Evolutionary conservation across 1,140 invertebrate genomes (phyloP).

Genomic region (Lucilia sericata): DNA sequence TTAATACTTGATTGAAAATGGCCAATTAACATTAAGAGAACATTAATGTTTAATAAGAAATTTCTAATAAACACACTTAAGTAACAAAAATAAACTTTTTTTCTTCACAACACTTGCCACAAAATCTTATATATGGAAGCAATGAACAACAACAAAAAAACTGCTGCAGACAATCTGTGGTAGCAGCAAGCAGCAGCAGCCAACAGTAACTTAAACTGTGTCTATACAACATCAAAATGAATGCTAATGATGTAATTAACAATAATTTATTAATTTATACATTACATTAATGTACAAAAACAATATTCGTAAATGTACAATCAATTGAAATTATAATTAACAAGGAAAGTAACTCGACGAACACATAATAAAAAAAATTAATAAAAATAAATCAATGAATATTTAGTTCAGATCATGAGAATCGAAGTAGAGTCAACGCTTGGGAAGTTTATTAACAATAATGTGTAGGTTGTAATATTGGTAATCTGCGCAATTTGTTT

Average conservation of each 20-base stretch:
- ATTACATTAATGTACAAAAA: constrained; percentile 5
- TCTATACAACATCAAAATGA: not conserved
- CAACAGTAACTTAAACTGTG: not conserved
- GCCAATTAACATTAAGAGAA: not conserved
- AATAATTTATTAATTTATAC: constrained; percentile 14
- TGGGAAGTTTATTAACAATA: not conserved
- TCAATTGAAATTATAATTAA: constrained; percentile 1
- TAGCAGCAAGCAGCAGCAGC: not conserved
- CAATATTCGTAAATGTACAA: not conserved
- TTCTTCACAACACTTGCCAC: not conserved
- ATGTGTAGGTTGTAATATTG: not conserved
- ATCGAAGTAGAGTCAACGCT: not conserved
- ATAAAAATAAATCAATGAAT: not conserved
- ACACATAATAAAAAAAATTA: not conserved
- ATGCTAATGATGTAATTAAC: constrained; percentile 17
- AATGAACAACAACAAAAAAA: not conserved
- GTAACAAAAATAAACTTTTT: not conserved
- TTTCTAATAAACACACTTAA: not conserved
- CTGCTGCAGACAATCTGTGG: not conserved
- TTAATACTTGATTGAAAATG: not conserved
- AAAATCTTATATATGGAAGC: not conserved
- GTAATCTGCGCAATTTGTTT: constrained; percentile 13
- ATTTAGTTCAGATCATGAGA: not conserved
- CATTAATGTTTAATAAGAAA: constrained; percentile 1
- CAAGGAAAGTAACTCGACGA: not conserved